These are phyloP conservation scores for Hippolais icterina DNA, from an alignment of 2,113 vertebrate genomes.

Conservation along the genomic window DNA sequence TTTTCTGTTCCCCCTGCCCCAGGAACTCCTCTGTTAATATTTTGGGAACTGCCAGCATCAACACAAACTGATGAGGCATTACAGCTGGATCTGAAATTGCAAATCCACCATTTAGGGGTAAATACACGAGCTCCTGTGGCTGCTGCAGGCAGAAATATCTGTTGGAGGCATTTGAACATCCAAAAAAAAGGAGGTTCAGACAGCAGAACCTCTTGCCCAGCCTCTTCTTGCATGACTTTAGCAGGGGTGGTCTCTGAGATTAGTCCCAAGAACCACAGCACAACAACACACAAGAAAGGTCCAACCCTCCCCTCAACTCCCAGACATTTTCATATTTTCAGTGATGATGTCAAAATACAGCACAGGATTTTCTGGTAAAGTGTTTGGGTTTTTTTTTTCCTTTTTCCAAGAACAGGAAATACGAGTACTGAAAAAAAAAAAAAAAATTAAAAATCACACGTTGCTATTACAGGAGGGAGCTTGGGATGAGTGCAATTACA, in stretches of 20 bases:
- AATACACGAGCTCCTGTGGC: rapidly evolving
- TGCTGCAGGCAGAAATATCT: background rate
- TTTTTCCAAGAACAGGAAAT: background rate
- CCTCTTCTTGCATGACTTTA: no score
- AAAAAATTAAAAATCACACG: background rate
- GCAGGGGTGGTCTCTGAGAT: background rate
- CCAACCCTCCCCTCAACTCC: background rate
- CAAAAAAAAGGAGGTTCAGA: background rate
- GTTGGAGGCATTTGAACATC: background rate
- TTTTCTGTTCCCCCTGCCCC: background rate
- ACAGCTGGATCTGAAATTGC: background rate
- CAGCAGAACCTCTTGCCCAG: background rate
- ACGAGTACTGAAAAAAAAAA: background rate
- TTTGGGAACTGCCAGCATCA: background rate
- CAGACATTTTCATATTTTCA: background rate
- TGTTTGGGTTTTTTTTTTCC: background rate
- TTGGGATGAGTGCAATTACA: slow-evolving; percentile 65
- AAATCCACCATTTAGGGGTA: background rate
- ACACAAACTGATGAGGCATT: rapidly evolving
- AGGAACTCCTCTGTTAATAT: background rate
- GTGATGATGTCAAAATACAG: background rate
- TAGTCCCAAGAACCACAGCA: background rate
- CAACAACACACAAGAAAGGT: rapidly evolving
- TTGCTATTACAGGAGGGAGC: slow-evolving; percentile 20
- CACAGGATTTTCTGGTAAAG: background rate